Base-by-base conservation (phyloP, 2,113 vertebrate species). In the Numenius arquata region DNA sequence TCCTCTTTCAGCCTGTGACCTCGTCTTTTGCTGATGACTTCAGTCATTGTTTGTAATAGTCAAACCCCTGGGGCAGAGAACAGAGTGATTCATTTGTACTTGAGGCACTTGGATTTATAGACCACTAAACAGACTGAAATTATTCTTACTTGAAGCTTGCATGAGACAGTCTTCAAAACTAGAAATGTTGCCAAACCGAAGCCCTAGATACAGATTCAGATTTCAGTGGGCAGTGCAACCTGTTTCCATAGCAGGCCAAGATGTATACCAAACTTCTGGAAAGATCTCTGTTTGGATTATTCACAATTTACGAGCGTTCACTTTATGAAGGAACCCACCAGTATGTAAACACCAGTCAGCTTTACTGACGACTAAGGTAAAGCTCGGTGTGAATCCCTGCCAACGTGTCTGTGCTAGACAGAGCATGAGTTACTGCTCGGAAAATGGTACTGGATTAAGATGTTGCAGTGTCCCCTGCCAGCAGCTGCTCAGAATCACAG, bases 1-100 rank as follows among this genome's bases (percentile, higher is more conserved):
- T 96, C 65, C 47, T 74, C 91, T 91, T 96, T 95, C 87, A 95
- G 96, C 77, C 83, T 93, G 86, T 92, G 95, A 95, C 95, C 94
- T 70, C 2, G 41, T 85, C 92, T 94, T 92, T 66, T 88, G 62
- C 96, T 83, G 88, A 93, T 97, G 96, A 97, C 90, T 97, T 97
- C 96, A 97, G 95, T 94, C 97, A 95, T 97, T 97, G 96, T 97
- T 96, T 96, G 91, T 40, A 96, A 90, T 95, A 95, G 91, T 79
- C 85, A 96, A 78, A 36, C 50, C 96, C 96, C 92, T 78, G 85
- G 93, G 94, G 96, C 95, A 96, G 70, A 96, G 94, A 96, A 90
- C 71, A 94, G 90, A 96, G 80, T 95, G 92, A 97, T 97, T 97
- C 92, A 97, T 97, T 92, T 88, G 87, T 95, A 93, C 91, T 95